Conservation (phyloP, 2,888 invertebrate species). For the Catocala sponsa region DNA sequence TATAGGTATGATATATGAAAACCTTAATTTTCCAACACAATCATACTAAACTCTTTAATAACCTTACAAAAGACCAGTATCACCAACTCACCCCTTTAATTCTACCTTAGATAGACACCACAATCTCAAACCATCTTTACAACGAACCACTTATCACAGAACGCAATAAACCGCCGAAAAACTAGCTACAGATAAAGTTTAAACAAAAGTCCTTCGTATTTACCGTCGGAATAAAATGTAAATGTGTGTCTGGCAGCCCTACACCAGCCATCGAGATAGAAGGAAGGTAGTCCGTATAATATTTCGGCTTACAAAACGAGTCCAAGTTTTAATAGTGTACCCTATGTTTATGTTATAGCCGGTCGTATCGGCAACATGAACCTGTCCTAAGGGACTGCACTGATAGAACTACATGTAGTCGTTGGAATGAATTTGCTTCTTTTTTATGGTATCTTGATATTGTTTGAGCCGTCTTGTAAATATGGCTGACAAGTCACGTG, state of each 20-base stretch:
- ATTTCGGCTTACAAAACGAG: slow-evolving; percentile 87
- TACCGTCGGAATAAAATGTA: slow-evolving; percentile 77
- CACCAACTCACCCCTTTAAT: no score
- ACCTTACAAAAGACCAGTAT: no score
- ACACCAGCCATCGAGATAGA: slow-evolving; percentile 73
- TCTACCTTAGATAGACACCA: slow-evolving; percentile 1
- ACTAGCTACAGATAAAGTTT: slow-evolving; percentile 56
- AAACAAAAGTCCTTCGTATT: slow-evolving; percentile 55
- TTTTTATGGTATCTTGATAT: slow-evolving; percentile 33
- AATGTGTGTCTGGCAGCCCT: slow-evolving; percentile 79
- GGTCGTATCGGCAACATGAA: slow-evolving; percentile 69
- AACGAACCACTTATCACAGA: slow-evolving; percentile 16
- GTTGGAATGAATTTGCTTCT: slow-evolving; percentile 36
- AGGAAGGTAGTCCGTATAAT: slow-evolving; percentile 85
- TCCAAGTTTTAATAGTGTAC: slow-evolving; percentile 87
- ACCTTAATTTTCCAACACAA: not conserved
- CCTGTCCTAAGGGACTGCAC: slow-evolving; percentile 59
- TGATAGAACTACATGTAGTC: slow-evolving; percentile 48
- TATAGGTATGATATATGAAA: no score
- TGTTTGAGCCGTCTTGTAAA: slow-evolving; percentile 7
- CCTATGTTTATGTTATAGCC: slow-evolving; percentile 85
- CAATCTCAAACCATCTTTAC: slow-evolving; percentile 16
- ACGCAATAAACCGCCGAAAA: slow-evolving; percentile 50
- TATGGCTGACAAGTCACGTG: not conserved
- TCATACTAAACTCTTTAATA: not conserved